Percentiles rank a stretch among this genome's conserved stretches.
Conservation (phyloP, 1,140 invertebrate genomes). For the Tetramorium simillimum region DNA sequence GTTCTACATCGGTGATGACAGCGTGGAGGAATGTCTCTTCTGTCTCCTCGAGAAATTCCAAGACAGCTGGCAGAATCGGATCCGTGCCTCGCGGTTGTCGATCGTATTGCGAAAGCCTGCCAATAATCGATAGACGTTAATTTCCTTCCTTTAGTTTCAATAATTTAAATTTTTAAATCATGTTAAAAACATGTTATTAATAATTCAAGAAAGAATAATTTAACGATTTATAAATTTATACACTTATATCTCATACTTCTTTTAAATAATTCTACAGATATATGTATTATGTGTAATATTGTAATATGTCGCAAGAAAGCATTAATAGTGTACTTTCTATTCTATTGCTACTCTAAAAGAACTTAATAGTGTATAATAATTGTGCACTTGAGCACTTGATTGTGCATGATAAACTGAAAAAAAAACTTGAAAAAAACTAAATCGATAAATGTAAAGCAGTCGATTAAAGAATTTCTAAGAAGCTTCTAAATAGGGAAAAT, state of each 20-base stretch:
- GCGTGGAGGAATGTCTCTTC: constrained; percentile 96
- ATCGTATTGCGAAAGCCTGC: constrained; percentile 85
- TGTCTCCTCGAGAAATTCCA: constrained; percentile 97
- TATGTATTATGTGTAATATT: not conserved
- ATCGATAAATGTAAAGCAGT: not conserved
- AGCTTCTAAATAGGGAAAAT: not conserved
- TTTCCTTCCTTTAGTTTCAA: not conserved
- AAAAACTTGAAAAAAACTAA: not conserved
- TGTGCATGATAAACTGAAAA: not conserved
- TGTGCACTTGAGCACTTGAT: not conserved
- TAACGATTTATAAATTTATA: not conserved
- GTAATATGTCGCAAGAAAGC: not conserved
- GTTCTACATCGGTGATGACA: constrained; percentile 95
- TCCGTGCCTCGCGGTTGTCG: constrained; percentile 90
- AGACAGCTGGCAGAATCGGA: constrained; percentile 96
- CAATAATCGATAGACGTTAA: not conserved
- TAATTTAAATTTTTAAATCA: not conserved
- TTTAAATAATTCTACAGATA: not conserved
- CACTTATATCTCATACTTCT: not conserved
- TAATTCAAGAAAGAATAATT: not conserved
- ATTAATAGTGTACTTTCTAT: not conserved
- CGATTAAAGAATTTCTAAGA: not conserved
- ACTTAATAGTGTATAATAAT: constrained; percentile 1
- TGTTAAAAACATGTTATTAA: not conserved
- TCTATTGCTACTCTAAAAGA: not conserved